These are phyloP conservation scores for Physella acuta DNA, from an alignment of 1,140 invertebrate genomes.

Conservation along the genomic window DNA sequence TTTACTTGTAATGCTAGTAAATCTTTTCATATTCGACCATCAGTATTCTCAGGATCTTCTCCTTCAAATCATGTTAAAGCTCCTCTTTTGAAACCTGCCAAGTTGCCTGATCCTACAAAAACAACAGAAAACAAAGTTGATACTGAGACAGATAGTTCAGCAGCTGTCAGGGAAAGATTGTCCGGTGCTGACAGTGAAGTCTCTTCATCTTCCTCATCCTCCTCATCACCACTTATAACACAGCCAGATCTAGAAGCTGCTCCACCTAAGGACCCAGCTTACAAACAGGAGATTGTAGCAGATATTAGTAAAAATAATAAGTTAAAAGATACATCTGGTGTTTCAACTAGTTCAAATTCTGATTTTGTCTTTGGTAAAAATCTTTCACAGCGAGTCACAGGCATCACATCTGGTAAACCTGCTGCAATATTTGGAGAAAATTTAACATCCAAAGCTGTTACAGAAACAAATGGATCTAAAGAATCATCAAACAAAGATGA, in stretches of 20 bases:
- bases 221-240: background rate
- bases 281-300: conserved; percentile 27
- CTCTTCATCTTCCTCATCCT: conserved; percentile 11
- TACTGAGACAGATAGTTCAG: no score
- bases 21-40: conserved; percentile 17
- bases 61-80: conserved; percentile 4
- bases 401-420: no score
- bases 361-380: conserved; percentile 89
- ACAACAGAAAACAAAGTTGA: conserved; percentile 26
- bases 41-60: conserved; percentile 12
- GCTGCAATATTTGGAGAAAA: conserved; percentile 91
- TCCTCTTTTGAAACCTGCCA: conserved; percentile 32
- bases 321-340: conserved; percentile 32
- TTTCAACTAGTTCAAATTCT: conserved; percentile 30
- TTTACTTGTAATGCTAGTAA: conserved; percentile 11
- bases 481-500: conserved; percentile 22
- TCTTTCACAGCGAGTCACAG: conserved; percentile 78
- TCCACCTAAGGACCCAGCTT: conserved; percentile 9
- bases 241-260: conserved; percentile 11
- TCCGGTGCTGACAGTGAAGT: conserved; percentile 20
- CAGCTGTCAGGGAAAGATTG: conserved; percentile 8
- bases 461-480: conserved; percentile 49
- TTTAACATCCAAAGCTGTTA: conserved; percentile 75
- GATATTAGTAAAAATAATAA: conserved; percentile 34
- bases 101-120: conserved; percentile 31